Percentiles rank a stretch among this genome's conserved stretches.
These are phyloP conservation scores for Amblyjoppa proteus DNA, from an alignment of 2,888 invertebrate species.

Conservation along the genomic window DNA sequence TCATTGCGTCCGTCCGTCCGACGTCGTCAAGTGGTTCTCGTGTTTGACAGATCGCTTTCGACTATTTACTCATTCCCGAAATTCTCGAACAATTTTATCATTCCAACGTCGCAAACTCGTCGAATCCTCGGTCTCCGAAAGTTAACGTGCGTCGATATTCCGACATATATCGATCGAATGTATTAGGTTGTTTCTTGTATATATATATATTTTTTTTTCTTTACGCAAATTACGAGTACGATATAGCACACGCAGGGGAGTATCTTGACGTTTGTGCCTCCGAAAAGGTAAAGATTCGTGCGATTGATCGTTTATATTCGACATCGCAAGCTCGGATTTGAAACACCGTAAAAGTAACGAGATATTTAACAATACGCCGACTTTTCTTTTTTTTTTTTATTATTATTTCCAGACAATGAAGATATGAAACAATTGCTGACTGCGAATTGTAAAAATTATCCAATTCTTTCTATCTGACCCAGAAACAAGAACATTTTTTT, in stretches of 20 bases:
- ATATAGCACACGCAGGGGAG: constrained; percentile 36
- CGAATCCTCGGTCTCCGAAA: constrained; percentile 10
- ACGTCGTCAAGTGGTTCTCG: constrained; percentile 54
- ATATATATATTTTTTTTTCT: neutral
- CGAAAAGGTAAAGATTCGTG: constrained; percentile 60
- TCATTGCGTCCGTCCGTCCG: constrained; percentile 56
- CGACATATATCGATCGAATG: constrained; percentile 23
- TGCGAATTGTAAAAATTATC: constrained; percentile 34
- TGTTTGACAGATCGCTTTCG: constrained; percentile 37
- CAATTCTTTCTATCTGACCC: constrained; percentile 19
- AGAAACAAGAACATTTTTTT: neutral
- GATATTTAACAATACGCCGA: neutral
- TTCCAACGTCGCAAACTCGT: neutral
- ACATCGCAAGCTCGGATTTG: neutral
- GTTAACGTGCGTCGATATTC: constrained; percentile 12
- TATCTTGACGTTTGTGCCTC: constrained; percentile 59
- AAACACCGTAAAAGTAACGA: neutral
- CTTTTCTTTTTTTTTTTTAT: neutral
- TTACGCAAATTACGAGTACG: constrained; percentile 29
- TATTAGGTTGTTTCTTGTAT: constrained; percentile 10
- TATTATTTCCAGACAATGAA: constrained; percentile 44
- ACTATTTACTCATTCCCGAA: constrained; percentile 8
- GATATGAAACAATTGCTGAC: constrained; percentile 54
- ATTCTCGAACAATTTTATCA: neutral
- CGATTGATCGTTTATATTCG: constrained; percentile 56